phyloP scores from a whole-genome alignment of 2,888 invertebrate genomes.

The Eupithecia abbreviata region DNA sequence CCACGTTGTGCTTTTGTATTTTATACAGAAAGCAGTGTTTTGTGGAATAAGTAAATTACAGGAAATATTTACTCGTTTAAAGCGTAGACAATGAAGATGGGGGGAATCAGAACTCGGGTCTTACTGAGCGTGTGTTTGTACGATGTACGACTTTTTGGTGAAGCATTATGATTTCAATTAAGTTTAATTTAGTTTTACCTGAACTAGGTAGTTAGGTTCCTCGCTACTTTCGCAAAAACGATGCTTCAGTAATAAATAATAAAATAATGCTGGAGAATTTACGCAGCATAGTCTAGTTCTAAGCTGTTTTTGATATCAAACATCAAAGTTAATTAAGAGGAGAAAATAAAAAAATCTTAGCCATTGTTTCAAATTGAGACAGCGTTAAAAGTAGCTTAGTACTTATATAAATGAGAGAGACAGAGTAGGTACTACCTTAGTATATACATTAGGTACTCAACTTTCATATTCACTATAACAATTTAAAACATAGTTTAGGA shows the following conservation, averaged over 20 bases:
- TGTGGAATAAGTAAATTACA: slow-evolving; percentile 77
- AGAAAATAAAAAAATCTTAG: neutral
- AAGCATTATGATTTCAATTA: neutral
- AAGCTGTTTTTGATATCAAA: neutral
- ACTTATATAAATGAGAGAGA: neutral
- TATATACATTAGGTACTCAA: neutral
- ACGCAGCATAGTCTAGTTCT: too few relatives aligned
- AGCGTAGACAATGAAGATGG: slow-evolving; percentile 57
- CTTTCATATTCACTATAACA: neutral
- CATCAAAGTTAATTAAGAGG: neutral
- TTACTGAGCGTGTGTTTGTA: slow-evolving; percentile 37
- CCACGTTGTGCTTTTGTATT: slow-evolving; percentile 73
- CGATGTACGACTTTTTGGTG: slow-evolving; percentile 23
- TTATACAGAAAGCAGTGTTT: slow-evolving; percentile 77
- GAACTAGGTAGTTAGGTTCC: neutral
- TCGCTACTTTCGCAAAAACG: neutral
- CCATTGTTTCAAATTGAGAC: neutral
- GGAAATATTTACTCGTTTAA: slow-evolving; percentile 77
- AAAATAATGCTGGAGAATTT: too few relatives aligned
- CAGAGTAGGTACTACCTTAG: neutral
- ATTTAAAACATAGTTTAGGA: neutral
- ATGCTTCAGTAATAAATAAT: neutral
- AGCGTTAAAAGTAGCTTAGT: neutral
- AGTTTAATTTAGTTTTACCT: neutral
- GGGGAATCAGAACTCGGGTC: slow-evolving; percentile 37